A percentile compares a stretch with the other conserved stretches of the same genome.
Evolutionary conservation across 2,888 invertebrate genomes (phyloP).

Genomic region (Chrysotoxum bicinctum): DNA sequence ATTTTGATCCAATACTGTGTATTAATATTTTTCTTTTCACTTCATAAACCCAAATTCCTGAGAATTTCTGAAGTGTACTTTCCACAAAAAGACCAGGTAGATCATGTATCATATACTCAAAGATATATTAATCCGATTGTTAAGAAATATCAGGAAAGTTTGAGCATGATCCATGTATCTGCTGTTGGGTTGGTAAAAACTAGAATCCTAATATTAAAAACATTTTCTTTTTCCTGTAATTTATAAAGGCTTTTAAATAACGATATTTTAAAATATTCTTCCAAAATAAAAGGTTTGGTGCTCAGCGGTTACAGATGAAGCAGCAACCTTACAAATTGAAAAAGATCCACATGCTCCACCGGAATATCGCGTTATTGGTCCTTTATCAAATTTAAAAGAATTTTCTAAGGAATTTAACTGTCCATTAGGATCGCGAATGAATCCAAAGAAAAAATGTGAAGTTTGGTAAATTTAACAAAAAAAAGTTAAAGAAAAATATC

Average conservation of each 20-base stretch:
- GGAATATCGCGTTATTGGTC: constrained; percentile 90
- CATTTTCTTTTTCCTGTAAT: neutral
- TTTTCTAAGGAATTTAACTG: constrained; percentile 90
- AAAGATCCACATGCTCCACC: constrained; percentile 95
- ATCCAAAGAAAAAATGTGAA: constrained; percentile 90
- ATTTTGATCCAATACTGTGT: no score
- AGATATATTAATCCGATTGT: no score
- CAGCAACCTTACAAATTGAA: constrained; percentile 91
- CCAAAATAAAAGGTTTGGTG: constrained; percentile 89
- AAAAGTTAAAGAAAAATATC: neutral
- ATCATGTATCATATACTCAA: no score
- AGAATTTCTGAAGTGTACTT: no score
- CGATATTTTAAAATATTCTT: neutral
- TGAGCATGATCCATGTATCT: no score
- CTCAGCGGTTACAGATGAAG: constrained; percentile 92
- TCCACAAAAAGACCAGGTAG: no score
- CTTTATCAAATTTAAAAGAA: constrained; percentile 90
- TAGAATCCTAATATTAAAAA: no score
- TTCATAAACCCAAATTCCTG: no score
- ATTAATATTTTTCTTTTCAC: no score
- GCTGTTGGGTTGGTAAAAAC: neutral
- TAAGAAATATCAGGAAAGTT: no score
- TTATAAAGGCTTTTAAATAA: neutral
- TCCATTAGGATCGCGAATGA: constrained; percentile 88
- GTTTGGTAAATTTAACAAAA: constrained; percentile 80